These are phyloP conservation scores for Pontoporia blainvillei DNA, from an alignment of 2,113 vertebrate genomes.

Conservation along the genomic window DNA sequence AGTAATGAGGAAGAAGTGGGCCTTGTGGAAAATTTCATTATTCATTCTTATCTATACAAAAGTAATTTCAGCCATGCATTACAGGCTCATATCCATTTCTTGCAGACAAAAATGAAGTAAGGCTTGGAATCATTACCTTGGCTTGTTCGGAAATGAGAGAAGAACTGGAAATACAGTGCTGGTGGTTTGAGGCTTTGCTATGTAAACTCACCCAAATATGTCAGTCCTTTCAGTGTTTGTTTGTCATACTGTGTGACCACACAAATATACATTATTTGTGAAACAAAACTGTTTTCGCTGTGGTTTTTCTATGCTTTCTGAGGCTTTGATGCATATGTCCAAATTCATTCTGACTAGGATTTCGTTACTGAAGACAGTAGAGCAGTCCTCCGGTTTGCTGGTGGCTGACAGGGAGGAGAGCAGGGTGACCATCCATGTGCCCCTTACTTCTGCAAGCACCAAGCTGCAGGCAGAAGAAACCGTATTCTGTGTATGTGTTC, in stretches of 20 bases:
- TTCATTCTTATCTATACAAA: not conserved
- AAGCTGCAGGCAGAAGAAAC: not conserved
- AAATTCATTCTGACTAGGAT: not conserved
- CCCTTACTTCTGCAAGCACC: not conserved
- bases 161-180: not conserved
- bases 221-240: not conserved
- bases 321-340: not conserved
- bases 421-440: not conserved
- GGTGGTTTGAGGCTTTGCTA: not conserved
- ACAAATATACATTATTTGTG: not conserved
- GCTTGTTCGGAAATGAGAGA: not conserved
- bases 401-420: not conserved
- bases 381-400: not conserved
- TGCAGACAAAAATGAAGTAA: not conserved
- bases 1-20: not conserved
- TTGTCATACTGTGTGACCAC: not conserved
- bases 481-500: not conserved
- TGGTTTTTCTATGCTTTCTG: not conserved
- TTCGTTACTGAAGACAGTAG: not conserved
- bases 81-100: not conserved
- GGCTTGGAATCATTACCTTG: not conserved
- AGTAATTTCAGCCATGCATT: not conserved
- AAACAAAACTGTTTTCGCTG: conserved; percentile 1
- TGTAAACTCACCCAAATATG: not conserved
- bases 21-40: not conserved